Evolutionary conservation across 2,113 vertebrate species (phyloP).

Genomic region (Psilopogon haemacephalus): DNA sequence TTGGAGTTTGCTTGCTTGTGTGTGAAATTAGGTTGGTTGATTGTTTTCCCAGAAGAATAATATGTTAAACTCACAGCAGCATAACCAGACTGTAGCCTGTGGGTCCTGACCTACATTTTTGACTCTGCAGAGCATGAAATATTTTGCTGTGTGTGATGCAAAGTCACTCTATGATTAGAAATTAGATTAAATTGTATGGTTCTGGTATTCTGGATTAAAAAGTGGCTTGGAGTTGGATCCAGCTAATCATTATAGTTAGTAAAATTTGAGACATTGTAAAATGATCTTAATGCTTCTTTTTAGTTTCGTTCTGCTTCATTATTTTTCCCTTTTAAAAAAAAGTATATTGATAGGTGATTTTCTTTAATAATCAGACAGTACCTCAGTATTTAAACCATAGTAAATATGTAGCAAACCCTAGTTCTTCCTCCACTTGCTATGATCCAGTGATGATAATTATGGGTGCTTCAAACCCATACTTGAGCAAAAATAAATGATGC

Average conservation of each 20-base stretch:
- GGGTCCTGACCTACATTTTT: slow-evolving; percentile 53
- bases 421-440: not conserved
- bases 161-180: slow-evolving; percentile 3
- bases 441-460: not conserved
- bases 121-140: slow-evolving; percentile 41
- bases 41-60: slow-evolving; percentile 21
- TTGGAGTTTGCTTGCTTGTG: slow-evolving; percentile 41
- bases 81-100: slow-evolving; percentile 15
- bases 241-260: not conserved
- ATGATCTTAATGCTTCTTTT: not conserved
- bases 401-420: not conserved
- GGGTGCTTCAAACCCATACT: not conserved
- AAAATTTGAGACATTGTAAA: not conserved
- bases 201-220: not conserved
- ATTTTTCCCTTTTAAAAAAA: accelerated
- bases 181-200: not conserved
- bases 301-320: not conserved
- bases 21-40: slow-evolving; percentile 43
- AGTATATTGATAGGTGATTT: not conserved
- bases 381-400: not conserved
- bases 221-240: not conserved
- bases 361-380: not conserved
- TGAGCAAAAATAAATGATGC: not conserved
- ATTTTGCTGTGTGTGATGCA: not conserved
- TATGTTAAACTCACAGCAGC: slow-evolving; percentile 9